Base-by-base conservation (phyloP, 2,113 vertebrate genomes). In the Amia ocellicauda region DNA sequence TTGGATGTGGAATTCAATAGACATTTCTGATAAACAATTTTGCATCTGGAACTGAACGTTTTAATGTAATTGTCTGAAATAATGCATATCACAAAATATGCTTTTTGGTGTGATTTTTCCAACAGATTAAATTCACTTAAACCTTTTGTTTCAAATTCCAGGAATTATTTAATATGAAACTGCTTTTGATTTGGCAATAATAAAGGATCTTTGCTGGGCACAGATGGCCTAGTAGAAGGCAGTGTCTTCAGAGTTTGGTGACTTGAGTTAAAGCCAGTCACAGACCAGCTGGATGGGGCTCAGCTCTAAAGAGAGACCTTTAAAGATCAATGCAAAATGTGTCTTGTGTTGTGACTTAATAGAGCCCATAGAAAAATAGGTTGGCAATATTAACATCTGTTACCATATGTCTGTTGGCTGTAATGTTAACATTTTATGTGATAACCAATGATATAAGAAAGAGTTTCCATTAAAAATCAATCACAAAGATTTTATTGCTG, bases 101-200 rank as follows among this genome's bases (percentile, higher is more conserved):
- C n/a, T n/a, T n/a, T n/a, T n/a, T n/a, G n/a, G n/a, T n/a, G n/a
- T n/a, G n/a, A n/a, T n/a, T n/a, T n/a, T n/a, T n/a, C n/a, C n/a
- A n/a, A n/a, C n/a, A n/a, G n/a, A n/a, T n/a, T n/a, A n/a, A n/a
- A n/a, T n/a, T n/a, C n/a, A n/a, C n/a, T n/a, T n/a, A n/a, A 50
- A 13, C 47, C 47, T 50, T 85, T 85, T 79, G 73, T 87, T 77
- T 49, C 29, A 76, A 60, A 80, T 81, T 84, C 77, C 68, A 78
- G 70, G 64, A 83, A 83, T 70, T 23, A 80, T 83, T 90, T 90
- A 87, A 87, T 91, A 89, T 81, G 89, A 90, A 89, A 90, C 87
- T 83, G 68, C 58, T 69, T 74, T 50, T 84, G 84, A 83, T 78
- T 88, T 91, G 90, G 90, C 85, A 89, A 82, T 89, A 87, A 70